A percentile compares a stretch with the other conserved stretches of the same genome.
Evolutionary conservation across 2,113 vertebrate genomes (phyloP).

Genomic region (Patagioenas fasciata): DNA sequence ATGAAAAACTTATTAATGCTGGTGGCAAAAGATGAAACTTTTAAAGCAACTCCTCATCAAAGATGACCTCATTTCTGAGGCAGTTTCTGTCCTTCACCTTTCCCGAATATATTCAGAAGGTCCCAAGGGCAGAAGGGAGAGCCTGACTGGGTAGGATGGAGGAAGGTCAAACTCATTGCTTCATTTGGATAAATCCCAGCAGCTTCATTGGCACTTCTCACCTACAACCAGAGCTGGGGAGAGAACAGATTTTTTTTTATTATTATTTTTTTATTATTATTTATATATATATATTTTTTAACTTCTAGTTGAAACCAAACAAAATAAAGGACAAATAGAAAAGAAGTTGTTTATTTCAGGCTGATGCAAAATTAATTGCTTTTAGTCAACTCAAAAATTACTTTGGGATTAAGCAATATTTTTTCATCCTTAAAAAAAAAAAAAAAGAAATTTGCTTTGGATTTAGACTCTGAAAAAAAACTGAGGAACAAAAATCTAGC

Average conservation of each 20-base stretch:
- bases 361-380: accelerated
- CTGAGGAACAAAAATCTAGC: background rate
- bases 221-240: background rate
- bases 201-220: background rate
- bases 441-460: background rate
- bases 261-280: too few relatives aligned
- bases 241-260: background rate
- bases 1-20: background rate
- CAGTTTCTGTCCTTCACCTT: background rate
- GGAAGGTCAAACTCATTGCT: background rate
- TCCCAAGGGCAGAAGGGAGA: background rate
- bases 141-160: background rate
- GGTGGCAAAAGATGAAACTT: background rate
- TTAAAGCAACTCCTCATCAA: background rate
- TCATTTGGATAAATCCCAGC: background rate
- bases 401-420: background rate
- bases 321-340: background rate
- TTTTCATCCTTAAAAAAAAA: background rate
- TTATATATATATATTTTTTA: too few relatives aligned
- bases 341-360: background rate
- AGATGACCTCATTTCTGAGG: background rate
- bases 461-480: background rate
- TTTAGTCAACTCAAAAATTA: background rate
- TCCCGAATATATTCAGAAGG: background rate
- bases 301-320: background rate